Percentiles rank a stretch among this genome's conserved stretches.
phyloP scores from a whole-genome alignment of 2,113 vertebrate species.

The Bos javanicus region DNA sequence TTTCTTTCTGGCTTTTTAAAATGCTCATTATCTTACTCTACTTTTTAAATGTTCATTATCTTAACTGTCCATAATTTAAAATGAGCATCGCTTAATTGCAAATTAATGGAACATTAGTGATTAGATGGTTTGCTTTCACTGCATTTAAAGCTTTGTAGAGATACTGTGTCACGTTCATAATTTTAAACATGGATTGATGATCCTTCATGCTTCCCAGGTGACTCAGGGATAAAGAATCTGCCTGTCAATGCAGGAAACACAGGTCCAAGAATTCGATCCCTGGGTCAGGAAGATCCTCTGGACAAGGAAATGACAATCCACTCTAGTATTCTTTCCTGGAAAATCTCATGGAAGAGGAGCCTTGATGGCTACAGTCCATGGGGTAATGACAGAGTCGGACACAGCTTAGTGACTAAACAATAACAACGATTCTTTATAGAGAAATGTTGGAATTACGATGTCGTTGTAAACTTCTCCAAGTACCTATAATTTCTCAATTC shows the following conservation, averaged over 20 bases:
- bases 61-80: neutral
- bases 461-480: neutral
- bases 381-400: neutral
- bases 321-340: no score
- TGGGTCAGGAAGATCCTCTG: no score
- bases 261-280: no score
- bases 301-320: no score
- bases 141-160: neutral
- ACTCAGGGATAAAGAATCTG: no score
- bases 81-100: neutral
- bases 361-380: neutral
- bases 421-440: neutral
- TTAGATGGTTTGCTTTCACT: neutral
- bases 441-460: neutral
- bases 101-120: neutral
- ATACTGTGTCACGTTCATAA: neutral
- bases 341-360: no score
- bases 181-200: neutral
- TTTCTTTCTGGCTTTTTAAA: no score
- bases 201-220: no score
- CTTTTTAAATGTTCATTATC: neutral
- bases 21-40: no score
- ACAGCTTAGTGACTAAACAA: neutral
- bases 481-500: neutral
- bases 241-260: no score